These are phyloP conservation scores for Copidosoma aretas DNA, from an alignment of 2,888 invertebrate species.

Conservation along the genomic window DNA sequence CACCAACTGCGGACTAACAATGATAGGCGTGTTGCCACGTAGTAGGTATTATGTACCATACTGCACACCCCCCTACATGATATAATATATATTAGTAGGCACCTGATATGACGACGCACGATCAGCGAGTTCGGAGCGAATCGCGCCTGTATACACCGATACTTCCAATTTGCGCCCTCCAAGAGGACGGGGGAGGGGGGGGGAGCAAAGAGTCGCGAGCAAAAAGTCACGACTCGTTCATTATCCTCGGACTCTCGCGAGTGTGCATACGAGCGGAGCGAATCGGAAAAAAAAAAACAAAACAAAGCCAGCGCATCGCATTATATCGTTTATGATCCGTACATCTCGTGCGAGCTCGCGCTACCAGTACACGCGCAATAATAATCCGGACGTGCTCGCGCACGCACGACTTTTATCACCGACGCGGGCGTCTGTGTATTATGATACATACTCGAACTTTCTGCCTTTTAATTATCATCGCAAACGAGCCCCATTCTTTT, in stretches of 20 bases:
- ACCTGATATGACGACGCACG: no score
- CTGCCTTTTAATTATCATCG: no score
- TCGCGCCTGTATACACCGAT: neutral
- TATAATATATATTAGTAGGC: no score
- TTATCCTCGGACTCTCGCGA: neutral
- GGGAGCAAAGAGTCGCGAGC: neutral
- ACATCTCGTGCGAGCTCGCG: neutral
- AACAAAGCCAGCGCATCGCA: neutral
- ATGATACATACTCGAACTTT: neutral
- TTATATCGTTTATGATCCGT: constrained; percentile 15
- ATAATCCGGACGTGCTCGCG: neutral
- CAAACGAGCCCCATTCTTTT: no score
- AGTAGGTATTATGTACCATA: no score
- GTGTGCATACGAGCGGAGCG: neutral
- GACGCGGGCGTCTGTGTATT: neutral
- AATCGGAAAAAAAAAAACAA: neutral
- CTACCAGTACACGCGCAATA: neutral
- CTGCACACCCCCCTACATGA: no score
- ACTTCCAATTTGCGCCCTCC: no score
- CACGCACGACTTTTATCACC: constrained; percentile 16
- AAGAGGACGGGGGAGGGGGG: no score
- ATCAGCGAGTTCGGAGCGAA: constrained; percentile 10
- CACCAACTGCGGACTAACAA: no score
- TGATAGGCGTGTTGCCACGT: no score
- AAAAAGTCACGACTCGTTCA: constrained; percentile 16